These are phyloP conservation scores for Thera obeliscata DNA, from an alignment of 2,888 invertebrate species.

Conservation along the genomic window DNA sequence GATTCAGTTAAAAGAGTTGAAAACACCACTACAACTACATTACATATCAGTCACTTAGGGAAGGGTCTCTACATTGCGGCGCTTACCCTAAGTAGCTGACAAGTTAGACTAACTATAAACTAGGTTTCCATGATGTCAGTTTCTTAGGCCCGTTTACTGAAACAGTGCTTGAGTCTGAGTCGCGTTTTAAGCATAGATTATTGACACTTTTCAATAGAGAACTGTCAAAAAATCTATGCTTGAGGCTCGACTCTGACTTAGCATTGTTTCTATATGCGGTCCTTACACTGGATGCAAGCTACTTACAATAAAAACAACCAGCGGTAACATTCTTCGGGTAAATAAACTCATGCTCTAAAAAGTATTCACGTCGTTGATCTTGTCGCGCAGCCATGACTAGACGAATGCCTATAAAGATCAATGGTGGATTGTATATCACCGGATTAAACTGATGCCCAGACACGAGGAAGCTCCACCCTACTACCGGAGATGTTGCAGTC, in stretches of 20 bases:
- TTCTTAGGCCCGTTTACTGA: too few relatives aligned
- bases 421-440: constrained; percentile 31
- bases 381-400: constrained; percentile 17
- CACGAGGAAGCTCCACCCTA: constrained; percentile 16
- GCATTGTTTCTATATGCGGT: too few relatives aligned
- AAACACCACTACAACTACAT: neutral
- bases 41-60: neutral
- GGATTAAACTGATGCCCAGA: constrained; percentile 26
- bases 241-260: too few relatives aligned
- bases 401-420: constrained; percentile 24
- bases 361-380: constrained; percentile 17
- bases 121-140: too few relatives aligned
- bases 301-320: too few relatives aligned
- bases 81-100: neutral
- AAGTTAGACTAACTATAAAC: too few relatives aligned
- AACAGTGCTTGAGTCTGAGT: too few relatives aligned
- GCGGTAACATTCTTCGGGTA: too few relatives aligned
- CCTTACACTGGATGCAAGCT: too few relatives aligned
- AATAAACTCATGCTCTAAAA: neutral
- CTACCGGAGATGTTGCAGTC: constrained; percentile 19
- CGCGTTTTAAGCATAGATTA: too few relatives aligned
- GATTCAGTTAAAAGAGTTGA: neutral
- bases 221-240: too few relatives aligned
- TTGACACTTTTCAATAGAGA: too few relatives aligned
- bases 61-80: neutral